Percentiles rank a stretch among this genome's conserved stretches.
phyloP scores from a whole-genome alignment of 2,888 invertebrate species.

The Scaptomyza polygonia region DNA sequence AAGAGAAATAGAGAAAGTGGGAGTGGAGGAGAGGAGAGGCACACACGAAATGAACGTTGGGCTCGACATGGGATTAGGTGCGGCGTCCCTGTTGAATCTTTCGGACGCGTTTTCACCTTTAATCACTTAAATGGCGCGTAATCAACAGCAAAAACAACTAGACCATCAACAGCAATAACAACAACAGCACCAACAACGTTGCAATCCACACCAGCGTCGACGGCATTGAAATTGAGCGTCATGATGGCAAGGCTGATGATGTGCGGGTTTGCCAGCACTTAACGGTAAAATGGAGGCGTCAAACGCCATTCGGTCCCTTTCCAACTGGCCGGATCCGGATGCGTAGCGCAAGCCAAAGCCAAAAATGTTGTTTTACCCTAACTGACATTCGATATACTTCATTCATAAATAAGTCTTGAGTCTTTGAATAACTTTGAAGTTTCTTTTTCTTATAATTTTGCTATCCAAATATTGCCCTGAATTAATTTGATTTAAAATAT shows the following conservation, averaged over 20 bases:
- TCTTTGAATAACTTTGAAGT: not conserved
- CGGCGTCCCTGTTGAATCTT: conserved; percentile 10
- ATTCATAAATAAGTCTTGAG: not conserved
- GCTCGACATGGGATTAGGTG: conserved; percentile 13
- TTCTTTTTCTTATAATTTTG: not conserved
- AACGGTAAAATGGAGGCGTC: conserved; percentile 54
- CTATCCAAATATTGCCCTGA: too few species aligned
- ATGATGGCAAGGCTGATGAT: conserved; percentile 63
- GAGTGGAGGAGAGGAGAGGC: not conserved
- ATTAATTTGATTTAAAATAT: too few species aligned
- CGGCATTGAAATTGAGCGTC: conserved; percentile 72
- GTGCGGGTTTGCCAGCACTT: conserved; percentile 72
- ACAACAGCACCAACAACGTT: conserved; percentile 38
- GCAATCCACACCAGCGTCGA: conserved; percentile 73
- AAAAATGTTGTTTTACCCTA: conserved; percentile 28
- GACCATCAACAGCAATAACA: conserved; percentile 15
- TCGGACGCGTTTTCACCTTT: conserved; percentile 67
- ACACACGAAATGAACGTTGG: not conserved
- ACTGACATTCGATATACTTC: not conserved
- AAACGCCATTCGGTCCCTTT: conserved; percentile 4
- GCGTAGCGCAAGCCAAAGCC: conserved; percentile 53
- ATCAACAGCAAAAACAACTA: conserved; percentile 58
- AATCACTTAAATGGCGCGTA: conserved; percentile 79
- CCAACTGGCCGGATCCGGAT: conserved; percentile 55
- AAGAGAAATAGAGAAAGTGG: not conserved